Conservation (phyloP, 2,888 invertebrate genomes). For the Campoletis raptor region DNA sequence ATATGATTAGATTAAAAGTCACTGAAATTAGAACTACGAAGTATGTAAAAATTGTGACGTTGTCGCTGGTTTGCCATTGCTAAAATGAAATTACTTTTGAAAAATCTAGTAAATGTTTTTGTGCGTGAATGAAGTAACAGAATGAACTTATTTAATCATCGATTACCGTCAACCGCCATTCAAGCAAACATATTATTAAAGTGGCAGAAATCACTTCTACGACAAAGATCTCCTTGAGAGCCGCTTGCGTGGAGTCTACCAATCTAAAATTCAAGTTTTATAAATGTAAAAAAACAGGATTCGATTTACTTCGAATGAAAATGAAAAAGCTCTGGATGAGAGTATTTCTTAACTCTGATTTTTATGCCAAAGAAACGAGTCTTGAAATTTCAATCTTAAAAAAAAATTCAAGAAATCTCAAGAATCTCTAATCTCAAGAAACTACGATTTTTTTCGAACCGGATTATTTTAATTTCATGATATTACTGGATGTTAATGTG, state of each 20-base stretch:
- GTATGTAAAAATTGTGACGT: conserved; percentile 73
- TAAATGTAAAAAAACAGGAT: neutral
- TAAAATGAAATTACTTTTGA: conserved; percentile 34
- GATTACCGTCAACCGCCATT: conserved; percentile 78
- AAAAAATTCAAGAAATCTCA: neutral
- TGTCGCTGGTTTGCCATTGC: conserved; percentile 75
- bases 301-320: neutral
- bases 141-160: neutral
- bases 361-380: neutral
- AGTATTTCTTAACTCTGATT: neutral
- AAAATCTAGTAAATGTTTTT: no score
- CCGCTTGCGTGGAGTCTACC: conserved; percentile 71
- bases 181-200: conserved; percentile 79
- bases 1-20: conserved; percentile 77
- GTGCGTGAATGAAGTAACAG: conserved; percentile 7
- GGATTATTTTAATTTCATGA: neutral
- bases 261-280: neutral
- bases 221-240: conserved; percentile 77
- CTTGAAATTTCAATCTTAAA: neutral
- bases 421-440: neutral
- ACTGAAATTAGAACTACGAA: conserved; percentile 73
- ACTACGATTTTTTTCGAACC: neutral
- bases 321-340: neutral
- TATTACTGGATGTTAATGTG: neutral
- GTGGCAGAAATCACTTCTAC: conserved; percentile 79